phyloP scores from a whole-genome alignment of 2,113 vertebrate genomes.

The Passer domesticus region DNA sequence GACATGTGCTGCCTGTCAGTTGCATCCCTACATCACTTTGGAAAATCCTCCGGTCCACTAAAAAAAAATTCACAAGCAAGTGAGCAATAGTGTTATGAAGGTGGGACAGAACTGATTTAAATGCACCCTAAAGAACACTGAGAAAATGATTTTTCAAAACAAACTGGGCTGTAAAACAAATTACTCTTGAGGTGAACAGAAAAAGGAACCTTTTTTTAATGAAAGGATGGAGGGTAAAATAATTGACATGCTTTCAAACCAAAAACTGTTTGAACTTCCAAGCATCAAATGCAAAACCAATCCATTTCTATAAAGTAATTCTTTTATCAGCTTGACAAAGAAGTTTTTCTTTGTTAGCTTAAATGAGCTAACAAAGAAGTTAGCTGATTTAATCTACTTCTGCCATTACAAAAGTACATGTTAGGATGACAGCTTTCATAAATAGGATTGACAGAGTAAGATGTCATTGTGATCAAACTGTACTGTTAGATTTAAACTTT shows the following conservation, averaged over 20 bases:
- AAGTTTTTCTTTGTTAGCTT: background rate
- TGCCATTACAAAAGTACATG: background rate
- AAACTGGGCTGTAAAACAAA: background rate
- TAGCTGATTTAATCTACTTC: background rate
- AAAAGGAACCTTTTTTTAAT: background rate
- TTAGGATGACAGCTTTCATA: background rate
- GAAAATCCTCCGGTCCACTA: background rate
- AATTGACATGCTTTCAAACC: background rate
- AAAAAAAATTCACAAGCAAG: background rate
- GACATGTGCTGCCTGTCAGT: background rate
- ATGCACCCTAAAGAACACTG: background rate
- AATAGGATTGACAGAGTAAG: background rate
- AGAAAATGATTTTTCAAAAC: background rate
- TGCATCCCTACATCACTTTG: background rate
- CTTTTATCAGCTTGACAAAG: background rate
- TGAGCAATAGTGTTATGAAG: background rate
- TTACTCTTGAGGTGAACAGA: background rate
- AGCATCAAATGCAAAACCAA: slow-evolving; percentile 8
- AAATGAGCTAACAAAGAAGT: background rate
- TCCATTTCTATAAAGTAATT: background rate
- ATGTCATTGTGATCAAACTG: background rate
- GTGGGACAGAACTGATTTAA: background rate
- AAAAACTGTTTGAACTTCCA: slow-evolving; percentile 4
- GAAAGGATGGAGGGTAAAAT: background rate
- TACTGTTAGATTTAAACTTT: background rate